These are phyloP conservation scores for Vanessa cardui DNA, from an alignment of 2,888 invertebrate genomes.

Conservation along the genomic window DNA sequence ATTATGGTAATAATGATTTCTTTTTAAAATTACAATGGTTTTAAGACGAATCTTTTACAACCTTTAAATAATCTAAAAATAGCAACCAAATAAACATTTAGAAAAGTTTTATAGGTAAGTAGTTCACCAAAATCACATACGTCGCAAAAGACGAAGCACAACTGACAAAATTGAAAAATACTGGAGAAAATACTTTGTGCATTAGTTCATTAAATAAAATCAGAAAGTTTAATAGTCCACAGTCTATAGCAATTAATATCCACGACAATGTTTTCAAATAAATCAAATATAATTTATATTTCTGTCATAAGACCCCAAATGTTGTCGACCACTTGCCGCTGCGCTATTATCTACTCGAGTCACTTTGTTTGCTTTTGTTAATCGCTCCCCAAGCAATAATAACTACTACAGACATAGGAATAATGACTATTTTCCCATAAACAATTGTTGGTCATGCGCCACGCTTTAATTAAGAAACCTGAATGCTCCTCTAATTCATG, in stretches of 20 bases:
- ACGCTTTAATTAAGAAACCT: constrained; percentile 48
- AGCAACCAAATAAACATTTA: too few species aligned
- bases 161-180: neutral
- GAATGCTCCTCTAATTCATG: constrained; percentile 48
- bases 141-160: too few species aligned
- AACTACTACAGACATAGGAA: constrained; percentile 18
- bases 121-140: too few species aligned
- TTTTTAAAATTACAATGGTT: too few species aligned
- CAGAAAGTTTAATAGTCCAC: neutral
- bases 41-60: too few species aligned
- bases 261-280: constrained; percentile 32
- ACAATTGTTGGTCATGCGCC: constrained; percentile 38
- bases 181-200: neutral
- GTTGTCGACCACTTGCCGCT: constrained; percentile 56
- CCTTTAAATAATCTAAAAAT: too few species aligned
- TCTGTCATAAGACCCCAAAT: constrained; percentile 50
- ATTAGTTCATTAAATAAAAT: neutral
- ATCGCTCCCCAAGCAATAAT: constrained; percentile 25
- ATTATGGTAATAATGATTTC: too few species aligned
- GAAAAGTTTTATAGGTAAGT: too few species aligned
- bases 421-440: constrained; percentile 36
- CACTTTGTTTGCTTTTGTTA: constrained; percentile 44
- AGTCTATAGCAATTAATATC: constrained; percentile 21
- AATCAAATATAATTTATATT: constrained; percentile 52
- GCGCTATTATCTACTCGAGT: constrained; percentile 48